Evolutionary conservation across 2,113 vertebrate species (phyloP), one percentile per base, ranked within the genome.

Genomic region (Picathartes gymnocephalus): DNA sequence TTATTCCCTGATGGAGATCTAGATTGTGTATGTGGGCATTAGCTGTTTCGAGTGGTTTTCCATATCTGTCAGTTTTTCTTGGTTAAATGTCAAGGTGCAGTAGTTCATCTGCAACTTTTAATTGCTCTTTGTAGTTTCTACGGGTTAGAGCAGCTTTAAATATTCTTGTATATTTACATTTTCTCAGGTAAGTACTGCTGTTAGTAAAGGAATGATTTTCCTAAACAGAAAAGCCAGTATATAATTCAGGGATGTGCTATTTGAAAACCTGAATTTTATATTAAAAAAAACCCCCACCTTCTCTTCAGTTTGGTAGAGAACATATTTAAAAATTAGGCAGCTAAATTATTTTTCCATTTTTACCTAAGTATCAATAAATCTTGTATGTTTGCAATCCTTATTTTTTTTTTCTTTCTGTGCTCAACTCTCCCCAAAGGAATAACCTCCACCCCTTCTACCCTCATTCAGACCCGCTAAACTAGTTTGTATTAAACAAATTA

Each of bases 21-120:
- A 56, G 86, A 51, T 70, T 90, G 68, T 97, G 56, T 95, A 94
- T 97, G 94, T 96, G 97, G 94, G 89, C 95, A 97, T 95, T 97
- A 90, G 96, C 40, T 97, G 92, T 96, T 96, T 86, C 10, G 61
- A 94, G 66, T 95, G 91, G 88, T 89, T 96, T 98, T 97, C 97
- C 96, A 95, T 93, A 93, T 96, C 95, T 97, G 80, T 97, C 97
- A 97, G 95, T 95, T 97, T 97, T 95, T 97, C 93, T 94, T 97
- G 96, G 96, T 97, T 97, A 97, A 97, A 97, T 98, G 97, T 98
- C 98, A 98, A 92, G 96, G 96, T 96, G 92, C 93, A 97, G 89
- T 81, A 96, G 90, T 96, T 97, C 96, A 96, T 97, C 93, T 97
- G 77, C 94, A 98, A 98, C 98, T 98, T 98, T 97, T 97, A 97